A percentile compares a stretch with the other conserved stretches of the same genome.
Evolutionary conservation across 2,888 invertebrate species (phyloP).

Genomic region (Micoletzkya japonica): DNA sequence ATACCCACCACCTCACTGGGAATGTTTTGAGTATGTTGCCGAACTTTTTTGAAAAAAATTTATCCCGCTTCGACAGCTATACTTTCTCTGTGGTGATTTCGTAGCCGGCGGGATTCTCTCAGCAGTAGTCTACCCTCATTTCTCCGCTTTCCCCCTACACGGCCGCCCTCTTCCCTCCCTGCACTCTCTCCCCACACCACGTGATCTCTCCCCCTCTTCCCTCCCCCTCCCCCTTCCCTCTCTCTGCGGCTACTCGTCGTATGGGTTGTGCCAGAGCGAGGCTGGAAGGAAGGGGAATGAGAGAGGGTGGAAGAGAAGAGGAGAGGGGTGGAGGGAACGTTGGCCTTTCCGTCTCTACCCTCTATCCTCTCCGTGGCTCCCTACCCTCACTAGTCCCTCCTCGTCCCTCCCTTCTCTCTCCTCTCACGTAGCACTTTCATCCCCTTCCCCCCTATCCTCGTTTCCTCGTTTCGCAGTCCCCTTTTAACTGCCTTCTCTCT

Average conservation of each 20-base stretch:
- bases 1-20: no score
- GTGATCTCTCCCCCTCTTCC: no score
- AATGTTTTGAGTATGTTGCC: no score
- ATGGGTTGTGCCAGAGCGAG: not conserved
- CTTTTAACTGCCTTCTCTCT: no score
- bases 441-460: not conserved
- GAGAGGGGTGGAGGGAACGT: not conserved
- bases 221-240: not conserved
- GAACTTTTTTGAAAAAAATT: no score
- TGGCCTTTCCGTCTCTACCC: not conserved
- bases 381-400: not conserved
- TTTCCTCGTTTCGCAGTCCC: not conserved
- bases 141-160: not conserved
- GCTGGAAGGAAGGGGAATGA: not conserved
- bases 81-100: no score
- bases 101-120: no score
- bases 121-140: not conserved
- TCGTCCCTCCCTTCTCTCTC: constrained; percentile 1
- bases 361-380: not conserved
- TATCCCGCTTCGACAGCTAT: no score
- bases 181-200: constrained; percentile 13
- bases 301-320: not conserved
- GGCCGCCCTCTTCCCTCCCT: not conserved
- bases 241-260: constrained; percentile 9
- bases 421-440: constrained; percentile 6